Base-by-base conservation (phyloP, 2,797 vertebrate species). In the Aselliscus stoliczkanus region DNA sequence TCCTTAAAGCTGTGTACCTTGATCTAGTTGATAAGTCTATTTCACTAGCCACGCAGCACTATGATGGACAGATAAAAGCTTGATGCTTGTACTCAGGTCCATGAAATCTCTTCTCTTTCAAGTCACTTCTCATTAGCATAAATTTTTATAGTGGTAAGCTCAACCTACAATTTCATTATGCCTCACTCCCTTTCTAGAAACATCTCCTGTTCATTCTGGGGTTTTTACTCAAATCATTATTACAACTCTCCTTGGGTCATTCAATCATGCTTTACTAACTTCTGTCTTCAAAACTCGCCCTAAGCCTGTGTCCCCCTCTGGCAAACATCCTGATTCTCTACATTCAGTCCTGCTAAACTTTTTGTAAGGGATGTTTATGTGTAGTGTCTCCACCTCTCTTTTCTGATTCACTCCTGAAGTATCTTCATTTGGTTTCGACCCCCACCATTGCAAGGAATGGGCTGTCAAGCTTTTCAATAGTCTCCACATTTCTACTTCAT, bases 231-330 rank as follows among this genome's bases (percentile, higher is more conserved):
- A 42, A 11, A 4, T 25, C 4, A 42, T 34, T n/a, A 82, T 34
- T 14, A 58, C 7, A 50, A 27, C 23, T 47, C 18, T 42, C 11
- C 1, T 60, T 3, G 21, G 12, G 20, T 6, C 12, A 47, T 31
- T 21, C 21, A 31, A 11, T 14, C 21, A 12, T 1, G 15, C 20
- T 15, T 3, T 42, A 62, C n/a, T n/a, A 4, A 27, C 4, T 29
- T 58, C 14, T 29, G 23, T 5, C 42, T 70, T 82, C 20, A 58
- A 18, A 83, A n/a, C 25, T 31, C 1, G 73, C 13, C 7, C 21
- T 34, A 23, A 58, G 0, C 11, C 4, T 1, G 12, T 1, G 5
- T 54, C 13, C 1, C 4, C 5, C 23, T 39, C 25, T 29, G 72
- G 21, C 37, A 89, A 88, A 60, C 27, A 70, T 20, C 3, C 6